These are phyloP conservation scores for Drosophila anceps DNA, from an alignment of 2,888 invertebrate genomes.

Conservation along the genomic window DNA sequence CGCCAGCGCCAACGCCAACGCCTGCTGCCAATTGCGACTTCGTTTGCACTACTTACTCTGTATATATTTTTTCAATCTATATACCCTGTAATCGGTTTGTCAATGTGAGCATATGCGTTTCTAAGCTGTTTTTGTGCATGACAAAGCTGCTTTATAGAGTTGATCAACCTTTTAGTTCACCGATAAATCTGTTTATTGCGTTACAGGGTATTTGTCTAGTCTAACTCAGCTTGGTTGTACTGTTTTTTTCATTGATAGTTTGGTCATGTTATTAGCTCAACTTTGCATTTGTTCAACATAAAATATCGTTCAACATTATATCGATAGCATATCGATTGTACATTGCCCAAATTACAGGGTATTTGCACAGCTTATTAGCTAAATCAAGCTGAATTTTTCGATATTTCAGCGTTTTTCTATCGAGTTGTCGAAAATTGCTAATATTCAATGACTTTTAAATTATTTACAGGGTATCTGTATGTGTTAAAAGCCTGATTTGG, in stretches of 20 bases:
- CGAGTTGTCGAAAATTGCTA: no score
- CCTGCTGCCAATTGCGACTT: conserved; percentile 13
- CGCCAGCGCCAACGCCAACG: neutral
- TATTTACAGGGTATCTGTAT: neutral
- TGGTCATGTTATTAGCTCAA: no score
- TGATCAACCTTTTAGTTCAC: no score
- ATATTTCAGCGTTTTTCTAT: neutral
- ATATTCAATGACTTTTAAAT: accelerated
- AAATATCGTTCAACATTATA: no score
- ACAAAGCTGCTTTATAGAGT: neutral
- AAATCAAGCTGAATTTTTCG: neutral
- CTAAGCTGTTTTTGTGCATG: no score
- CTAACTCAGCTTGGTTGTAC: neutral
- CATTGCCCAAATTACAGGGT: neutral
- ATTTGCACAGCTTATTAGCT: neutral
- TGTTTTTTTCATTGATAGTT: no score
- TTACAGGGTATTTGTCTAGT: neutral
- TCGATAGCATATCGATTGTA: no score
- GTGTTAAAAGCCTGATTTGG: neutral
- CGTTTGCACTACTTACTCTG: neutral
- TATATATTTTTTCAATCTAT: neutral
- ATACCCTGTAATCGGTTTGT: conserved; percentile 14
- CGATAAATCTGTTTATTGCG: neutral
- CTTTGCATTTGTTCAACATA: no score
- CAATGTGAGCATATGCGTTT: neutral